These are phyloP conservation scores for Artemia sinica DNA, from an alignment of 2,888 invertebrate species.

Conservation along the genomic window DNA sequence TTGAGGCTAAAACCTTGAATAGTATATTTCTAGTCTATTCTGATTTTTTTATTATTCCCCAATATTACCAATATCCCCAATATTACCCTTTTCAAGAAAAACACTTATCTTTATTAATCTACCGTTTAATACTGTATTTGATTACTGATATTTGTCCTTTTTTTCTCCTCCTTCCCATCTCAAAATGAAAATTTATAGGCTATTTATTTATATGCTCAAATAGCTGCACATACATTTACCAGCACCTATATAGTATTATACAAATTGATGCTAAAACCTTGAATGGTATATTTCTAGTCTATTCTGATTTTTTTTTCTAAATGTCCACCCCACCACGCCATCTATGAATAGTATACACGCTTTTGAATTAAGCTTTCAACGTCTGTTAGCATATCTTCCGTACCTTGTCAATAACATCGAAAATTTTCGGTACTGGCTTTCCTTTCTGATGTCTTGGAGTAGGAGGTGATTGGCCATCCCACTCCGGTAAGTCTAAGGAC, in stretches of 20 bases:
- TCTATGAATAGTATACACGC: slow-evolving; percentile 13
- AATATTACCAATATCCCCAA: too few relatives aligned
- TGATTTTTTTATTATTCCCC: too few relatives aligned
- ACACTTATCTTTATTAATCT: too few relatives aligned
- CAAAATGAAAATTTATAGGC: too few relatives aligned
- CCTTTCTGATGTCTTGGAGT: slow-evolving; percentile 77
- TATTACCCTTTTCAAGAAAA: too few relatives aligned
- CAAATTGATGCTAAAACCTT: neutral
- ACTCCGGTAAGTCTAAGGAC: slow-evolving; percentile 46
- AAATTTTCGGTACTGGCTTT: slow-evolving; percentile 54
- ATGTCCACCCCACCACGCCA: slow-evolving; percentile 11
- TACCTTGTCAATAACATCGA: slow-evolving; percentile 50
- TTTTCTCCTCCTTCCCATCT: too few relatives aligned
- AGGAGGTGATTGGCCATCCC: slow-evolving; percentile 92
- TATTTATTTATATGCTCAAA: too few relatives aligned
- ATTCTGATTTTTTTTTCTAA: slow-evolving; percentile 11
- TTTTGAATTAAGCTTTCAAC: too few relatives aligned
- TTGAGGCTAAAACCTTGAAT: neutral
- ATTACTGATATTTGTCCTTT: too few relatives aligned
- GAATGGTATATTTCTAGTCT: slow-evolving; percentile 14
- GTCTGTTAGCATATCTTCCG: slow-evolving; percentile 16
- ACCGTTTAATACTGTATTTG: too few relatives aligned
- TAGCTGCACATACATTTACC: too few relatives aligned
- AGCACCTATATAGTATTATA: too few relatives aligned
- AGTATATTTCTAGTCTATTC: slow-evolving; percentile 15